phyloP scores from a whole-genome alignment of 2,113 vertebrate genomes.

The Rhipidura dahli region DNA sequence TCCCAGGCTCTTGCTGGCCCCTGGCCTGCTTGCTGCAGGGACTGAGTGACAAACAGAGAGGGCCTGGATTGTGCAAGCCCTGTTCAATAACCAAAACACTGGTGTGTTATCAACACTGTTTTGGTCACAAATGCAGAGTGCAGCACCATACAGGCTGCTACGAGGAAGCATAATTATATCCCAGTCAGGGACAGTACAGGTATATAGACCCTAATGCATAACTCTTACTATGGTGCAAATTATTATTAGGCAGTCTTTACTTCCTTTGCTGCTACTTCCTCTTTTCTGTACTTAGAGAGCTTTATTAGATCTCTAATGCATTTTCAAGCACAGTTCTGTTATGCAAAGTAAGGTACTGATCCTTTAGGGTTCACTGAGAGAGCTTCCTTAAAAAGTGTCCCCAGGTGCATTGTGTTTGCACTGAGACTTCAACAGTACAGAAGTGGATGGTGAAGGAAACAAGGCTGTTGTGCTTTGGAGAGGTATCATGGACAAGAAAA shows the following conservation, averaged over 20 bases:
- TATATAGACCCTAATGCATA: neutral
- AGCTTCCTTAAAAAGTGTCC: neutral
- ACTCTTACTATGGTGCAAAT: neutral
- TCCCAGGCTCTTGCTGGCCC: neutral
- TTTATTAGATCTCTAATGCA: neutral
- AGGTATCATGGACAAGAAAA: neutral
- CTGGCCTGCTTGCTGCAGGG: neutral
- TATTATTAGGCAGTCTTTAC: neutral
- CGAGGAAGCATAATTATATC: neutral
- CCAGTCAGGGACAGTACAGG: neutral
- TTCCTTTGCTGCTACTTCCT: neutral
- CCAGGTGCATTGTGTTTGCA: neutral
- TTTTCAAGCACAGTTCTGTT: constrained; percentile 3
- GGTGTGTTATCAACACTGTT: neutral
- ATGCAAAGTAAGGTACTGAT: neutral
- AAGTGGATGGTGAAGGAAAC: neutral
- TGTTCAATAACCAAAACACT: neutral
- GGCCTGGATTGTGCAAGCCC: neutral
- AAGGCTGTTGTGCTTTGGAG: neutral
- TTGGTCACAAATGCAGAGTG: neutral
- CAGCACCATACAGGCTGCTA: neutral
- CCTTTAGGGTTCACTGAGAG: neutral
- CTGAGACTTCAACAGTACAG: neutral
- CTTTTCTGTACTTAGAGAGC: neutral
- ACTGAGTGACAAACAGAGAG: neutral